Evolutionary conservation across 2,888 invertebrate genomes (phyloP).

Genomic region (Lordiphosa fenestrarum): DNA sequence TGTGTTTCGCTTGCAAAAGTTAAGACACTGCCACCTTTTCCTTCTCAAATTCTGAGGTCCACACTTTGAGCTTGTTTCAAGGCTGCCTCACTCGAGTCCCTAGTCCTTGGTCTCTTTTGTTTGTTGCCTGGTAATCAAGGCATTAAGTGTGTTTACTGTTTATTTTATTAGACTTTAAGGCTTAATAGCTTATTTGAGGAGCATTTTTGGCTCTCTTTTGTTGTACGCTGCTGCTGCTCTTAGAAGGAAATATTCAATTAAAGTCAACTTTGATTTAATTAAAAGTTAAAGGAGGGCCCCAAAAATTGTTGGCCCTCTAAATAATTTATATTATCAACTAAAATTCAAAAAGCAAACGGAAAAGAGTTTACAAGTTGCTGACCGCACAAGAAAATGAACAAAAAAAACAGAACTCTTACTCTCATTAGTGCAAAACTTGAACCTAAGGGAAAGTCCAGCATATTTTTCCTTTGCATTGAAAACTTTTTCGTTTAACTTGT

Average conservation of each 20-base stretch:
- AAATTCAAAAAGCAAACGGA: conserved; percentile 17
- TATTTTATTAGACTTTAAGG: conserved; percentile 75
- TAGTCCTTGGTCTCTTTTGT: conserved; percentile 17
- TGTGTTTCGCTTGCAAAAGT: conserved; percentile 43
- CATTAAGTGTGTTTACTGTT: conserved; percentile 76
- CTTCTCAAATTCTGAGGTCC: conserved; percentile 58
- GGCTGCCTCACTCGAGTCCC: conserved; percentile 14
- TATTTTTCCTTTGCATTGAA: conserved; percentile 47
- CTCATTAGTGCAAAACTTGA: conserved; percentile 69
- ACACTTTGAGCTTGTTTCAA: conserved; percentile 17
- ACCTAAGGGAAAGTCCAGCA: conserved; percentile 11
- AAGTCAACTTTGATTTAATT: conserved; percentile 71
- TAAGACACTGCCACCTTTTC: conserved; percentile 10
- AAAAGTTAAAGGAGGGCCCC: conserved; percentile 45
- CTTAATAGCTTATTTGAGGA: conserved; percentile 64
- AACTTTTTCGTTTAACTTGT: conserved; percentile 73
- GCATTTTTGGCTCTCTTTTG: conserved; percentile 30
- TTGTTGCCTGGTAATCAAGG: conserved; percentile 70
- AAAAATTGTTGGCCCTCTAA: conserved; percentile 35
- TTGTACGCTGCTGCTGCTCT: conserved; percentile 7
- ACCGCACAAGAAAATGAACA: conserved; percentile 30
- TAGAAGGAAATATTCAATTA: conserved; percentile 59
- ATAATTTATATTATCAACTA: conserved; percentile 56
- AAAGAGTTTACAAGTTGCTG: conserved; percentile 41
- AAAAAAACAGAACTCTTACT: conserved; percentile 60